phyloP scores from a whole-genome alignment of 1,140 invertebrate genomes.

The Megalopta genalis region DNA sequence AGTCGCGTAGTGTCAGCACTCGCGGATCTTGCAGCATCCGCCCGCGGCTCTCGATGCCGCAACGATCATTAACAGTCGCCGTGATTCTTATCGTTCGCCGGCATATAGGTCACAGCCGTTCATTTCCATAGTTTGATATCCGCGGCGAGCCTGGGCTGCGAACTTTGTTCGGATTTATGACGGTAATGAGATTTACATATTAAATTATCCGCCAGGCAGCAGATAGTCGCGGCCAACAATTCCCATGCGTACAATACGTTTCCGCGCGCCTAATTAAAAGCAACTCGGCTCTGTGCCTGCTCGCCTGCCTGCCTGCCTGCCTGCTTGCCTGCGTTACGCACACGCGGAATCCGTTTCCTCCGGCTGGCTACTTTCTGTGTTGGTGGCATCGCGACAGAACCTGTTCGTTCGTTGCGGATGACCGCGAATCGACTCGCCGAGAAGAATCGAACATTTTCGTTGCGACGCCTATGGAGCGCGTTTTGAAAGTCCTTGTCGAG shows the following conservation, averaged over 20 bases:
- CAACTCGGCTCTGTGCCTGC: not conserved
- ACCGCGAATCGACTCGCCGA: no score
- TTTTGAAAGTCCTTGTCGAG: no score
- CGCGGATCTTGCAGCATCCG: no score
- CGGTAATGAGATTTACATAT: constrained; percentile 6
- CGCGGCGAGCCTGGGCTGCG: not conserved
- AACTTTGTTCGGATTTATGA: constrained; percentile 6
- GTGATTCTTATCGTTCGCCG: not conserved
- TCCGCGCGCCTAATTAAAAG: not conserved
- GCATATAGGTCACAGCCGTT: not conserved
- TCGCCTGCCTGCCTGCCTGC: no score
- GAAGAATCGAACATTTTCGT: no score
- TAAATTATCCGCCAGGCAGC: not conserved
- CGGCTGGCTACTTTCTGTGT: no score
- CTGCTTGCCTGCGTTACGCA: no score
- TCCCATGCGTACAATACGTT: constrained; percentile 3
- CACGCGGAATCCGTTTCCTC: no score
- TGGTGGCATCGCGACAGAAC: no score
- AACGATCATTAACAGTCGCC: not conserved
- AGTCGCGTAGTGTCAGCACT: no score
- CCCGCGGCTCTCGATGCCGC: not conserved
- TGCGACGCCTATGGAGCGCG: no score
- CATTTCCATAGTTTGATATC: constrained; percentile 2
- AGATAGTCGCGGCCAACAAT: not conserved
- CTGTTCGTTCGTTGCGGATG: no score